A percentile compares a stretch with the other conserved stretches of the same genome.
Evolutionary conservation across 2,113 vertebrate species (phyloP).

Genomic region (Amphilophus citrinellus): DNA sequence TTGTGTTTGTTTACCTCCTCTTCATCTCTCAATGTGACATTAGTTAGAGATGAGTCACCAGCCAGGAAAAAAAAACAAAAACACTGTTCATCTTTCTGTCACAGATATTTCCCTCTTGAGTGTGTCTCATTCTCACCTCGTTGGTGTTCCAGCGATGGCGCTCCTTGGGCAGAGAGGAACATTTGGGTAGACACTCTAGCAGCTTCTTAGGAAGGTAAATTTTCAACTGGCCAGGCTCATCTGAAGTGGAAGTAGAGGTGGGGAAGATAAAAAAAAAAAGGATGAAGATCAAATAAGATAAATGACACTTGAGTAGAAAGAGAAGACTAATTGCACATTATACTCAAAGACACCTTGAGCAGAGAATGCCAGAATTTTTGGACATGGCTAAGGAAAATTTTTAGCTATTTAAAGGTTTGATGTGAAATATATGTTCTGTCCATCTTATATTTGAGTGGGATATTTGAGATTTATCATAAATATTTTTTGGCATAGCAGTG

Average conservation of each 20-base stretch:
- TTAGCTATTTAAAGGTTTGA: conserved; percentile 16
- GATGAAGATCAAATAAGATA: conserved; percentile 49
- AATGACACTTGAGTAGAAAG: conserved; percentile 46
- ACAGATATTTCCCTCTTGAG: conserved; percentile 56
- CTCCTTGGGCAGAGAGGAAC: conserved; percentile 99
- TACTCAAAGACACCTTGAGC: conserved; percentile 41
- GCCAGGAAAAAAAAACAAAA: conserved; percentile 33
- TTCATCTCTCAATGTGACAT: conserved; percentile 69
- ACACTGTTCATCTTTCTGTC: conserved; percentile 52
- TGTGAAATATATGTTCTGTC: conserved; percentile 23
- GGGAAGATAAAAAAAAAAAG: background rate
- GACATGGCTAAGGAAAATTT: conserved; percentile 24
- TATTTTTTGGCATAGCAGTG: conserved; percentile 9
- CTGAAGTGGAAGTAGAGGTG: conserved; percentile 78
- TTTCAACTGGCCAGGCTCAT: conserved; percentile 99
- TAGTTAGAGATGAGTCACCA: conserved; percentile 63
- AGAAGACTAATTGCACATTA: conserved; percentile 56
- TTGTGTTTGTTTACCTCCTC: conserved; percentile 70
- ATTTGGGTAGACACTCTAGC: conserved; percentile 99
- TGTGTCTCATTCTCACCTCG: conserved; percentile 86
- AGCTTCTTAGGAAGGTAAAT: conserved; percentile 99
- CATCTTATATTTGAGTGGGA: background rate
- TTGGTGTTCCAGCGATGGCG: conserved; percentile 99
- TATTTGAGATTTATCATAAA: conserved; percentile 33
- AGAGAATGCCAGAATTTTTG: conserved; percentile 51